These are phyloP conservation scores for Spinibarbus caldwelli DNA, from an alignment of 2,797 vertebrate species.

Conservation along the genomic window DNA sequence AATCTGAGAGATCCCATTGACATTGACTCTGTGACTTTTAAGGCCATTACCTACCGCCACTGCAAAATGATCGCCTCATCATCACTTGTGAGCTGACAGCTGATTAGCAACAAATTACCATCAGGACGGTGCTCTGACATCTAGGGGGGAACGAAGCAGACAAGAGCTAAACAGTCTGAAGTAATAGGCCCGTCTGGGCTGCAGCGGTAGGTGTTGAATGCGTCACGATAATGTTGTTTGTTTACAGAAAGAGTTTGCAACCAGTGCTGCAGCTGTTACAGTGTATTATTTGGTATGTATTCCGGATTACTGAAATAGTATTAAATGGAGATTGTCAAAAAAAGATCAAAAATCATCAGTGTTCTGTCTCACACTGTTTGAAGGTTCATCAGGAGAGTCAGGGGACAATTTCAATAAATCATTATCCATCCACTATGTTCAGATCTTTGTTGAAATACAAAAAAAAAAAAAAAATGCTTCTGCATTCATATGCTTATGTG, in stretches of 20 bases:
- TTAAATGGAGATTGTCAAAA: neutral
- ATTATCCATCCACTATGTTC: constrained; percentile 40
- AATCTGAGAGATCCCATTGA: constrained; percentile 99
- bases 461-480: constrained; percentile 42
- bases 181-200: constrained; percentile 63
- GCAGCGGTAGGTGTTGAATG: constrained; percentile 19
- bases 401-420: constrained; percentile 62
- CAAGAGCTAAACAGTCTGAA: constrained; percentile 50
- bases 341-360: neutral
- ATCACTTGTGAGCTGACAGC: constrained; percentile 91
- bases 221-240: constrained; percentile 59
- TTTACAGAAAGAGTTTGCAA: constrained; percentile 1
- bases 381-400: constrained; percentile 35
- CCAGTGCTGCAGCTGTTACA: neutral
- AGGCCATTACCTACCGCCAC: constrained; percentile 94
- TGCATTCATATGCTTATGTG: constrained; percentile 22
- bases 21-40: constrained; percentile 99
- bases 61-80: constrained; percentile 91
- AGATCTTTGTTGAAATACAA: constrained; percentile 54
- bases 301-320: neutral
- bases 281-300: neutral
- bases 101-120: constrained; percentile 98
- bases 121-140: constrained; percentile 82
- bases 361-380: constrained; percentile 55
- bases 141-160: constrained; percentile 45